Percentiles rank a stretch among this genome's conserved stretches.
Evolutionary conservation across 2,888 invertebrate species (phyloP).

Genomic region (Epinotia bilunana): DNA sequence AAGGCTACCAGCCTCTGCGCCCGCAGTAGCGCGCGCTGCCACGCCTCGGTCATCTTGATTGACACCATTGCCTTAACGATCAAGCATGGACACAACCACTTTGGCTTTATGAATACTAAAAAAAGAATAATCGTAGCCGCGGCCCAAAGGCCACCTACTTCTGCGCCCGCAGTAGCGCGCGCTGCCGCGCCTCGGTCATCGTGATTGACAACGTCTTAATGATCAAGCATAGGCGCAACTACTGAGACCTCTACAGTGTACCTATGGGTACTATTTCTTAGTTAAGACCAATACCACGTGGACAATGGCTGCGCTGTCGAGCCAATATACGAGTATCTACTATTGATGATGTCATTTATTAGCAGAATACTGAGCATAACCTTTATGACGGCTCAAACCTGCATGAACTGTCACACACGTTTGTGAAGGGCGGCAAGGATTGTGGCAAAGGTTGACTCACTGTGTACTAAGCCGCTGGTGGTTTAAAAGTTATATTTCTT

Average conservation of each 20-base stretch:
- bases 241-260: conserved; percentile 42
- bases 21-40: conserved; percentile 49
- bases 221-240: conserved; percentile 53
- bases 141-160: conserved; percentile 46
- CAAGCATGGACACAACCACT: conserved; percentile 55
- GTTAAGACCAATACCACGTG: too few relatives aligned
- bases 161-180: conserved; percentile 42
- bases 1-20: conserved; percentile 44
- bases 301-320: too few relatives aligned
- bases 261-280: too few relatives aligned
- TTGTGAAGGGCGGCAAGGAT: too few relatives aligned
- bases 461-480: too few relatives aligned
- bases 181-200: conserved; percentile 54
- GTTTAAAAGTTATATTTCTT: too few relatives aligned
- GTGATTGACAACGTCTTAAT: conserved; percentile 50
- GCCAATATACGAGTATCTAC: too few relatives aligned
- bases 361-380: too few relatives aligned
- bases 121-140: background rate
- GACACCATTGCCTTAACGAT: conserved; percentile 50
- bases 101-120: background rate
- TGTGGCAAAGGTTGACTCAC: too few relatives aligned
- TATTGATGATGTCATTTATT: too few relatives aligned
- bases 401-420: too few relatives aligned
- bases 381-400: too few relatives aligned
- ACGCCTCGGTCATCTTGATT: conserved; percentile 52